Conservation (phyloP, 2,797 vertebrate species). For the Channa striata region DNA sequence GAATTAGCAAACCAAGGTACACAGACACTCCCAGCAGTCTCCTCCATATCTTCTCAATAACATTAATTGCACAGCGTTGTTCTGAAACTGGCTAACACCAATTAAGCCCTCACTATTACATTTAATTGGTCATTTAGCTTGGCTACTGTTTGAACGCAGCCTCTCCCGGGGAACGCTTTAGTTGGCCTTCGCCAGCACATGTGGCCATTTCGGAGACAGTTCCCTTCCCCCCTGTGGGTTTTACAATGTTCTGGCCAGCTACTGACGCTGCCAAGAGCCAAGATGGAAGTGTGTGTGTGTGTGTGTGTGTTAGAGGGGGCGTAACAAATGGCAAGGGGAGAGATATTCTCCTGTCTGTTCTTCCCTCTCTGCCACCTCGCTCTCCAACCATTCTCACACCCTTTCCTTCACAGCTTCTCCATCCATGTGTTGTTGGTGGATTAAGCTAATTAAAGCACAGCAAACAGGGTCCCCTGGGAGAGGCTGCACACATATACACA, state of each 20-base stretch:
- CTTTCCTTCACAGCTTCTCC: slow-evolving; percentile 49
- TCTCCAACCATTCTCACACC: slow-evolving; percentile 44
- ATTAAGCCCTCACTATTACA: slow-evolving; percentile 68
- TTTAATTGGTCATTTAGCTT: slow-evolving; percentile 76
- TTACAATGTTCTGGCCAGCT: slow-evolving; percentile 62
- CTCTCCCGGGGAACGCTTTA: slow-evolving; percentile 64
- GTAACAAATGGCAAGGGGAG: slow-evolving; percentile 58
- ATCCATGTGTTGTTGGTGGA: slow-evolving; percentile 76
- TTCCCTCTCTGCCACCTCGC: slow-evolving; percentile 45
- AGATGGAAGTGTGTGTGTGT: slow-evolving; percentile 38
- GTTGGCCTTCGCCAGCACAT: slow-evolving; percentile 56
- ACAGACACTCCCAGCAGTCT: slow-evolving; percentile 28
- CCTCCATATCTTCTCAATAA: slow-evolving; percentile 52
- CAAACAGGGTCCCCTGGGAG: slow-evolving; percentile 71
- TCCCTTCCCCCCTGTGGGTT: slow-evolving; percentile 61
- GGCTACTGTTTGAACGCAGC: slow-evolving; percentile 53
- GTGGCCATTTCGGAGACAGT: slow-evolving; percentile 65
- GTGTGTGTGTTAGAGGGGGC: slow-evolving; percentile 13
- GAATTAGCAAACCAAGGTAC: slow-evolving; percentile 35
- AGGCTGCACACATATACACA: slow-evolving; percentile 27
- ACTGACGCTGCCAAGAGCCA: slow-evolving; percentile 59
- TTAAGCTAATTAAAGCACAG: slow-evolving; percentile 81
- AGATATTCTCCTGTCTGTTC: slow-evolving; percentile 51
- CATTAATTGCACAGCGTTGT: slow-evolving; percentile 64
- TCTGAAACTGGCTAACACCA: slow-evolving; percentile 67